Base-by-base conservation (phyloP, 2,888 invertebrate genomes). In the Sinelater perroti region DNA sequence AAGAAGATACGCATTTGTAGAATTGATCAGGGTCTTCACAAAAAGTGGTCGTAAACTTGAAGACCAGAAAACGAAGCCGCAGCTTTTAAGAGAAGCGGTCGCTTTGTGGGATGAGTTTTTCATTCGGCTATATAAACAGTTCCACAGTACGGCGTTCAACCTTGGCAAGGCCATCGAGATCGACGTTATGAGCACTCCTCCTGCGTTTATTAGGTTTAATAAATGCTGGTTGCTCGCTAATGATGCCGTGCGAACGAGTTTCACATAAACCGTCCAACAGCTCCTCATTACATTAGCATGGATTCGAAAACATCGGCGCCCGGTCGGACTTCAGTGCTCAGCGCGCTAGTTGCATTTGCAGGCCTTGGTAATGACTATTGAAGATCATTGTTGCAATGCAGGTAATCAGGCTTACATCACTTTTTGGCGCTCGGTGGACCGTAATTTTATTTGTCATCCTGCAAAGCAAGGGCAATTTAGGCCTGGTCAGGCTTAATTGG, bases 311-410 rank as follows among this genome's bases (percentile, higher is more conserved):
- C n/a, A n/a, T n/a, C n/a, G n/a, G n/a, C n/a, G n/a, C n/a, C n/a
- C n/a, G n/a, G n/a, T n/a, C n/a, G n/a, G n/a, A n/a, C n/a, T n/a
- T n/a, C n/a, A n/a, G n/a, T n/a, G n/a, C n/a, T n/a, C n/a, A n/a
- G n/a, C n/a, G n/a, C n/a, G n/a, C n/a, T n/a, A n/a, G 30, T 33
- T 33, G 33, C 42, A 52, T 52, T 44, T 44, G 28, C 33, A 31
- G 21, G 10, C 52, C 52, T 52, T 52, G 31, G 16, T 52, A 40
- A 52, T 52, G 42, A 40, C 42, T 21, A 24, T 40, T 18, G 16
- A 40, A 13, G 18, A 20, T 13, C n/a, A 40, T 40, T 40, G 18
- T 17, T 2, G 35, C 14, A 35, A 35, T 10, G 7, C 6, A 8
- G 10, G 8, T 21, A 38, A 11, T 38, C 38, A 38, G 8, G 38